Base-by-base conservation (phyloP, 2,797 vertebrate species). In the Hemibagrus guttatus region DNA sequence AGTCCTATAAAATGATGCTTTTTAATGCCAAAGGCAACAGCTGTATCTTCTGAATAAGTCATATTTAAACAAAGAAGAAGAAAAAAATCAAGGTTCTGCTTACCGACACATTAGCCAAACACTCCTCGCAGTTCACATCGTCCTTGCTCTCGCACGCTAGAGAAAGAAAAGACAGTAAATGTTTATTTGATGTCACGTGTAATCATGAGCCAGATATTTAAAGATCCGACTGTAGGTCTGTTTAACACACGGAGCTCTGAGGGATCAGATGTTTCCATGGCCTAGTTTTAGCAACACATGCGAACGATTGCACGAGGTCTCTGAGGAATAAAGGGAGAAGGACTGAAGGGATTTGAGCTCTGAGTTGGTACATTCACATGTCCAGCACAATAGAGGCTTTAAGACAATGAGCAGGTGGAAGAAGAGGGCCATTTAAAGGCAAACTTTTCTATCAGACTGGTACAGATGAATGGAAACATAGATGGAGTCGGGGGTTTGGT, bases 91-190 rank as follows among this genome's bases (percentile, higher is more conserved):
- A 46, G 16, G 42, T 16, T 0, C 31, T 2, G 5, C 80, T 82
- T 82, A 82, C 80, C n/a, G 61, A 82, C 4, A 31, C 46, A 31
- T 66, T 66, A 31, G 42, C 0, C 80, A 82, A 35, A 52, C 80
- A 82, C 31, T 66, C 0, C n/a, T 97, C 96, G 59, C 98, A 99
- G 90, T 56, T 97, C 28, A 89, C 96, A 88, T 92, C 96, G 0
- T 95, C 96, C n/a, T 92, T 95, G 31, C 83, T 74, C 81, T 90
- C 94, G 81, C 98, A 99, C 0, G 28, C 98, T 98, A 90, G 23
- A 87, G 21, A 89, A 83, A 88, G 31, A 72, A 56, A 64, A 78
- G 39, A 68, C 1, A 8, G 31, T n/a, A 39, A 76, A 76, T 2
- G 35, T 61, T 58, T 82, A 42, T 28, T 49, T 84, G 26, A 81